Conservation (phyloP, 2,113 vertebrate genomes). For the Chionomys nivalis region DNA sequence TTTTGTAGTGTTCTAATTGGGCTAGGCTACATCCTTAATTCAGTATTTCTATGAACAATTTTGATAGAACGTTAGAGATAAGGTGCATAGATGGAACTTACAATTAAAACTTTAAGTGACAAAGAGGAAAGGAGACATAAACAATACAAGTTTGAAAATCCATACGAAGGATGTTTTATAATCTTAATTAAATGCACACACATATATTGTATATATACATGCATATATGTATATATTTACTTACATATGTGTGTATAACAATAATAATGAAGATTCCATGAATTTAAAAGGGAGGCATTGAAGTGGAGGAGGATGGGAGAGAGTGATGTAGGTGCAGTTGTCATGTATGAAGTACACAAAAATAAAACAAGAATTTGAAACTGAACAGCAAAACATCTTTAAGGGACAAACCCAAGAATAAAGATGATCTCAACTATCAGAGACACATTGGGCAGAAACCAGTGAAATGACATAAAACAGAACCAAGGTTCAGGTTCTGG, state of each 20-base stretch:
- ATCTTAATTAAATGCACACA: background rate
- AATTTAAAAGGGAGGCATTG: background rate
- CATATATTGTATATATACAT: background rate
- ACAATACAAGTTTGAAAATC: background rate
- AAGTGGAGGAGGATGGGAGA: background rate
- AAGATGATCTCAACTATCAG: constrained; percentile 38
- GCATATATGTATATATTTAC: background rate
- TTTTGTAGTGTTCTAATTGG: constrained; percentile 14
- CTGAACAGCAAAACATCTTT: background rate
- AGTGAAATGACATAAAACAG: constrained; percentile 57
- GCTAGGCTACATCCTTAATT: background rate
- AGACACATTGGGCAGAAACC: constrained; percentile 22
- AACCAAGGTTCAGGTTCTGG: constrained; percentile 59
- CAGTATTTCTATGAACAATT: constrained; percentile 2
- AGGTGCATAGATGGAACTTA: background rate
- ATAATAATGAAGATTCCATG: background rate
- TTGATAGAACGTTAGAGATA: constrained; percentile 4
- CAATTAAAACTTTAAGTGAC: background rate
- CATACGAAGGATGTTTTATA: background rate
- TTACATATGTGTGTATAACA: background rate
- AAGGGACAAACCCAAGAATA: background rate
- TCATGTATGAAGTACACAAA: background rate
- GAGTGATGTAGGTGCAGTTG: too few species aligned
- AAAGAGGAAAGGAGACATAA: background rate
- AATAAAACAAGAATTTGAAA: background rate